Evolutionary conservation across 2,797 vertebrate genomes (phyloP), one percentile per base, ranked within the genome.

Genomic region (Danio aesculapii): DNA sequence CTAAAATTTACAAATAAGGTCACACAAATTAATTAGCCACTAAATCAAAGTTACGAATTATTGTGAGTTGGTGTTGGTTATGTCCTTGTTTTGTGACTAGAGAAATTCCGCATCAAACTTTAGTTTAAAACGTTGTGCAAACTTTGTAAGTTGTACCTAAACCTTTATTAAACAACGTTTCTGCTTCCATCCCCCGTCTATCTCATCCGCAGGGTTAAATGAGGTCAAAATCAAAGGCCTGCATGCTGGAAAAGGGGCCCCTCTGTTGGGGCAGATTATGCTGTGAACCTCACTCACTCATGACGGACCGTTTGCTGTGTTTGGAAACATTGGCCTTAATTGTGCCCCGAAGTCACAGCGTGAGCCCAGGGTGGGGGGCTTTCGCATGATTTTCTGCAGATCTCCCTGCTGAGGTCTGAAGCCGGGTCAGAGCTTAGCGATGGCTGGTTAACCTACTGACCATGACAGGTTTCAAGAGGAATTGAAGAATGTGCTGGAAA

Each of bases 271-370:
- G 73, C 74, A 90, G 92, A 94, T 94, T 92, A 94, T 92, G 90
- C 87, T 80, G 83, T 91, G 90, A 91, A 89, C 90, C 90, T 94
- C 90, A 94, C 92, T 93, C 90, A 88, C 85, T 88, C 89, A 89
- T 89, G 89, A 86, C 88, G 89, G 91, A 85, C 87, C 87, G 75
- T 77, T 91, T 84, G 90, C 89, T 85, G 53, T 94, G 92, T 95
- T 95, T 94, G 92, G 88, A 92, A 94, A 94, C 93, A 93, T 85
- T 88, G 90, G 81, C 87, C 62, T 85, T 80, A 92, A 90, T 92
- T 94, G 93, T 94, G 93, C 93, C 90, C 90, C 68, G 49, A 2
- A 55, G 81, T 87, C 91, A 91, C 88, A 88, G 91, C 81, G 47
- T 91, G 91, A 88, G 84, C 87, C 85, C 88, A 83, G 62, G 16